Base-by-base conservation (phyloP, 2,113 vertebrate species). In the Actenoides lindsayi region DNA sequence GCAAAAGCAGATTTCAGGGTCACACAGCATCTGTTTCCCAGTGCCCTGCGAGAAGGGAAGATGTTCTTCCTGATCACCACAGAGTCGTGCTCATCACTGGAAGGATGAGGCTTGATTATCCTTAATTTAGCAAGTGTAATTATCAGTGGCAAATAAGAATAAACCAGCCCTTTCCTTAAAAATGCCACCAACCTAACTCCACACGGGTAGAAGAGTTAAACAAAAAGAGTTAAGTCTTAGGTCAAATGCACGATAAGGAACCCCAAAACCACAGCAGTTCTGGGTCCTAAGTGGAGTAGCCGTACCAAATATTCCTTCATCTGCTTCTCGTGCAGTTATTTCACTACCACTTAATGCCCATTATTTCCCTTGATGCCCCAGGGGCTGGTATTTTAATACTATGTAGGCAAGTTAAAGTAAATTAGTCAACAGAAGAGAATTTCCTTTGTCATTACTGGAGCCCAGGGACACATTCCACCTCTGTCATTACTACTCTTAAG, bases 191-290 rank as follows among this genome's bases (percentile, higher is more conserved):
- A 3, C 11, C 27, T 71, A 11, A 35, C 7, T n/a, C 28, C 24
- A 2, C 21, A 4, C 25, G 9, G 6, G 6, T 21, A 7, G 27
- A 74, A 78, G 48, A 4, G 6, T 9, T 5, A 8, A 39, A 37
- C 10, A 37, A 57, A 33, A 74, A 79, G 48, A 4, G 6, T 9
- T 5, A 8, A 39, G 59, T 42, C 30, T 4, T 28, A 21, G 65
- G 48, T 21, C 3, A 37, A 75, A 27, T 13, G 33, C 63, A 18
- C n/a, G 64, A 16, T 8, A 23, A 80, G 60, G 44, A 68, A 69
- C 37, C 9, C 3, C 2, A 3, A 23, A 31, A 2, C 0, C 42
- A 8, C 6, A 6, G n/a, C n/a, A 13, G 25, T 35, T 54, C 18
- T 21, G 50, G 11, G 48, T 20, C 27, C 54, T 30, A 3, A 13